These are phyloP conservation scores for Drosophila seguyi DNA, from an alignment of 1,140 invertebrate species.

Conservation along the genomic window DNA sequence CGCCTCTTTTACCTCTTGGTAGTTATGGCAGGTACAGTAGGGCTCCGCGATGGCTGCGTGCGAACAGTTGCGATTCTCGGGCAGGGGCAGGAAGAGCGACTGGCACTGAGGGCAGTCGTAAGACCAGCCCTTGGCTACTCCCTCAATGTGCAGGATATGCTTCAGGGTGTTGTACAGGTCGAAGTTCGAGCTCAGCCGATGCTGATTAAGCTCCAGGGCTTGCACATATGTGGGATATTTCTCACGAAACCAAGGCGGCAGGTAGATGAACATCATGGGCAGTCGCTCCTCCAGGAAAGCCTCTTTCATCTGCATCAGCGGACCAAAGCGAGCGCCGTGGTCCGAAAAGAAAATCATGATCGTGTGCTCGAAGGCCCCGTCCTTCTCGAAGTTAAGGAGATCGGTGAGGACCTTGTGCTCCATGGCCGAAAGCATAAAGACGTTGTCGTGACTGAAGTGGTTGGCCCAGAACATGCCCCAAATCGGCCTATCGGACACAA, in stretches of 20 bases:
- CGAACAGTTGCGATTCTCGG: constrained; percentile 88
- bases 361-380: constrained; percentile 88
- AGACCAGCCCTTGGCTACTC: constrained; percentile 23
- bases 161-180: constrained; percentile 91
- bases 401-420: constrained; percentile 87
- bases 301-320: constrained; percentile 87
- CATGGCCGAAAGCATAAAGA: constrained; percentile 89
- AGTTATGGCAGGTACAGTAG: constrained; percentile 91
- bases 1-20: constrained; percentile 77
- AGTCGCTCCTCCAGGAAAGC: constrained; percentile 95
- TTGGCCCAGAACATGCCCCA: constrained; percentile 93
- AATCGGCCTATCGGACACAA: constrained; percentile 85
- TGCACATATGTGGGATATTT: constrained; percentile 88
- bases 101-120: constrained; percentile 86
- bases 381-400: constrained; percentile 87
- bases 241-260: constrained; percentile 91
- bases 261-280: constrained; percentile 92
- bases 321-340: constrained; percentile 95
- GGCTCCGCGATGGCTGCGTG: constrained; percentile 89
- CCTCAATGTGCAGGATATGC: constrained; percentile 80
- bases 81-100: constrained; percentile 88
- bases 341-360: constrained; percentile 95
- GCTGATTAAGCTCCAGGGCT: constrained; percentile 90
- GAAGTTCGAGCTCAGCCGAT: constrained; percentile 91
- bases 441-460: constrained; percentile 90